phyloP scores from a whole-genome alignment of 1,140 invertebrate species.

The Ceratina japonica region DNA sequence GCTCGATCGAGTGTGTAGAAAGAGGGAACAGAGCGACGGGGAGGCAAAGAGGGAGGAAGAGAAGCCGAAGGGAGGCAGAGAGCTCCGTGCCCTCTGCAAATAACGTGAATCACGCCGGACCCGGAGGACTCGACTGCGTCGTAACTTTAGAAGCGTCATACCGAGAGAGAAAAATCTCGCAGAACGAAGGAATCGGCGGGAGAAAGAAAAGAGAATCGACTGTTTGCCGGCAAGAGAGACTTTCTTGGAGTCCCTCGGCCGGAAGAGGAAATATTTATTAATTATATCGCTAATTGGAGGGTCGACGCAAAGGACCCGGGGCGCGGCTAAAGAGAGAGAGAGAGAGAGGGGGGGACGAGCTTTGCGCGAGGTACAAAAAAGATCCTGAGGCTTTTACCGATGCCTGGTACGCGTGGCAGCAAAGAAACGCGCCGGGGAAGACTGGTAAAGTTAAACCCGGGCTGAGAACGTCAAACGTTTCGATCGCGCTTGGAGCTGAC shows the following conservation, averaged over 20 bases:
- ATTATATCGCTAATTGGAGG: slow-evolving; percentile 65
- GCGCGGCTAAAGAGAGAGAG: neutral
- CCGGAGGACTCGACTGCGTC: slow-evolving; percentile 22
- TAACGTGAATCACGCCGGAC: slow-evolving; percentile 62
- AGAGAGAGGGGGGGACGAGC: no score
- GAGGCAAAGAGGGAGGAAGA: neutral
- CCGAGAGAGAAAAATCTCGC: slow-evolving; percentile 20
- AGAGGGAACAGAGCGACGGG: slow-evolving; percentile 6
- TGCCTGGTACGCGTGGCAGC: slow-evolving; percentile 35
- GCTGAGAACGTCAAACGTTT: slow-evolving; percentile 37
- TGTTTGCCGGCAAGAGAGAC: slow-evolving; percentile 34
- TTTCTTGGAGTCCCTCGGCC: slow-evolving; percentile 24
- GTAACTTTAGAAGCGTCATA: slow-evolving; percentile 49
- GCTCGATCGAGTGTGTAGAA: slow-evolving; percentile 38
- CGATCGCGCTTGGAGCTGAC: slow-evolving; percentile 18
- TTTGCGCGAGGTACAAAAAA: slow-evolving; percentile 22
- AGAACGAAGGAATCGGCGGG: neutral
- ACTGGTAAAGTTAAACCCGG: slow-evolving; percentile 21
- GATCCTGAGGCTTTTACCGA: slow-evolving; percentile 1
- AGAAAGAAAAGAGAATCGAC: slow-evolving; percentile 18
- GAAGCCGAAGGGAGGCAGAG: slow-evolving; percentile 11
- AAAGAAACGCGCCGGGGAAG: slow-evolving; percentile 23
- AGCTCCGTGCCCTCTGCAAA: slow-evolving; percentile 57
- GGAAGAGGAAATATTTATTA: slow-evolving; percentile 65
- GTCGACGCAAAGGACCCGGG: slow-evolving; percentile 32